These are phyloP conservation scores for Trypoxylon attenuatum DNA, from an alignment of 2,888 invertebrate species.

Conservation along the genomic window DNA sequence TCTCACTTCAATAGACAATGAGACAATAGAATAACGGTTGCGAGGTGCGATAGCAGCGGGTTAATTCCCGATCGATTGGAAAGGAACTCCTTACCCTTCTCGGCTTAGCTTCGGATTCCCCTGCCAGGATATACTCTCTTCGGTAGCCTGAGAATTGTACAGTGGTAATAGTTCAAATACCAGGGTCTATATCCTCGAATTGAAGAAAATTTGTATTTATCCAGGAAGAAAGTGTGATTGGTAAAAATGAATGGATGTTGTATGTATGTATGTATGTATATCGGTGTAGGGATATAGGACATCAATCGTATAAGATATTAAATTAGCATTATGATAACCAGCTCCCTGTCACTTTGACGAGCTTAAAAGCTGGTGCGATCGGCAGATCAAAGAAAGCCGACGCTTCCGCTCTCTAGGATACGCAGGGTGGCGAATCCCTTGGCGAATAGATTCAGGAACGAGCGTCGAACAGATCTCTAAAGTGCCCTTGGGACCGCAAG, in stretches of 20 bases:
- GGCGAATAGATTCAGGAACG: constrained; percentile 44
- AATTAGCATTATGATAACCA: constrained; percentile 58
- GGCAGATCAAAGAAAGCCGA: constrained; percentile 52
- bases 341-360: constrained; percentile 43
- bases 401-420: constrained; percentile 36
- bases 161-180: too few species aligned
- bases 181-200: too few species aligned
- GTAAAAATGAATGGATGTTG: background rate
- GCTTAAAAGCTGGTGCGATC: constrained; percentile 43
- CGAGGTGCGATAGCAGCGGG: constrained; percentile 57
- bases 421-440: constrained; percentile 38
- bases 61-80: constrained; percentile 57
- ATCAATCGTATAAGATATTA: constrained; percentile 28
- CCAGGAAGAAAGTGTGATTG: too few species aligned
- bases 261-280: background rate
- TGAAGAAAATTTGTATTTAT: too few species aligned
- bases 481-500: constrained; percentile 31
- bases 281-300: background rate
- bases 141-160: constrained; percentile 19
- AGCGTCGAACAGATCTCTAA: constrained; percentile 30
- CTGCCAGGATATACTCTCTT: too few species aligned
- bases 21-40: constrained; percentile 56
- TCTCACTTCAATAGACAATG: constrained; percentile 49
- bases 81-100: constrained; percentile 27
- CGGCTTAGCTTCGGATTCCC: background rate